phyloP scores from a whole-genome alignment of 2,888 invertebrate species.

The Ectemnius cavifrons region DNA sequence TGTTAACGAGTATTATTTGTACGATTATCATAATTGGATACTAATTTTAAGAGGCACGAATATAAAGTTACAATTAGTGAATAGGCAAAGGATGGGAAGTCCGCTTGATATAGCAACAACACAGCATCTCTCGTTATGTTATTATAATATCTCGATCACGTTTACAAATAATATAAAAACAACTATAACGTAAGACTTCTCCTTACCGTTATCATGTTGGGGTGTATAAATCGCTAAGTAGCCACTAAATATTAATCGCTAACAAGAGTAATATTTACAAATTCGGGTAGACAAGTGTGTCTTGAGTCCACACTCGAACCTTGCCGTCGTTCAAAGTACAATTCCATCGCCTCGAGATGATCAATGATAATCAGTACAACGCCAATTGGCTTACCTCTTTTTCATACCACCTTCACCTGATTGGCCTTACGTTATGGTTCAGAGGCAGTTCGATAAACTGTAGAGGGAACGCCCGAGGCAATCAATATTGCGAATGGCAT shows the following conservation, averaged over 20 bases:
- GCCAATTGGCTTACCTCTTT: not conserved
- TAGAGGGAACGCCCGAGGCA: constrained; percentile 20
- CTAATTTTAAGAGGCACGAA: no score
- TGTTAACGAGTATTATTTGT: no score
- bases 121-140: constrained; percentile 32
- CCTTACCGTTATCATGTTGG: constrained; percentile 46
- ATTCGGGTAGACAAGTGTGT: constrained; percentile 48
- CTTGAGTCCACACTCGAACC: constrained; percentile 31
- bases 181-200: constrained; percentile 58
- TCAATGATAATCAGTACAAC: not conserved
- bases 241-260: constrained; percentile 53
- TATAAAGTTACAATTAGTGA: no score
- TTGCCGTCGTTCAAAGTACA: constrained; percentile 27
- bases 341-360: constrained; percentile 13
- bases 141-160: constrained; percentile 54
- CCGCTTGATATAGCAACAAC: not conserved
- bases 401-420: no score
- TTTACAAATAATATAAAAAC: constrained; percentile 61
- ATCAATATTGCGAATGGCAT: constrained; percentile 41
- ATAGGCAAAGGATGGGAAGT: not conserved
- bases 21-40: no score
- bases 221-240: constrained; percentile 46
- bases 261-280: constrained; percentile 59
- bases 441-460: no score
- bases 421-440: no score